A percentile compares a stretch with the other conserved stretches of the same genome.
phyloP scores from a whole-genome alignment of 2,113 vertebrate species.

The Hylia prasina region DNA sequence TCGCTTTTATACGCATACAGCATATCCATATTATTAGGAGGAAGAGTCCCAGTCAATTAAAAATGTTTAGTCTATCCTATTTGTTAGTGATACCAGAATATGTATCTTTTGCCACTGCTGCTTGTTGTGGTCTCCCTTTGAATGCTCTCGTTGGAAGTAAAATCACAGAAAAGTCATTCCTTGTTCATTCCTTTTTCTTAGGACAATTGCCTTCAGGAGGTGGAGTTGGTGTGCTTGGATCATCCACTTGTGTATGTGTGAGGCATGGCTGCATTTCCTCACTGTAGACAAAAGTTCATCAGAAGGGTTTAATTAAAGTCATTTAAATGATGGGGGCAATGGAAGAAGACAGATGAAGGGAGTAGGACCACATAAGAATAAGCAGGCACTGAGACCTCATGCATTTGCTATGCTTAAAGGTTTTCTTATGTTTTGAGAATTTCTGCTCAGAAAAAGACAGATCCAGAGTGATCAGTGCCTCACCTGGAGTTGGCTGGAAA shows the following conservation, averaged over 20 bases:
- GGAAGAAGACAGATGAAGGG: neutral
- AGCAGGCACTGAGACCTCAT: neutral
- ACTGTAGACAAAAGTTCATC: neutral
- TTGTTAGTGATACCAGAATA: neutral
- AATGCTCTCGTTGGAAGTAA: neutral
- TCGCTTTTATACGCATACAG: neutral
- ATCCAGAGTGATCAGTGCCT: neutral
- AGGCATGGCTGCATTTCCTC: neutral
- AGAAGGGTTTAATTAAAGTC: neutral
- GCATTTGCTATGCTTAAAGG: neutral
- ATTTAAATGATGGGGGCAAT: neutral
- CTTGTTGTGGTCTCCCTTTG: neutral
- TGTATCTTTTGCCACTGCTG: neutral
- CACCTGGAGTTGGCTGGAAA: neutral
- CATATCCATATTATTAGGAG: neutral
- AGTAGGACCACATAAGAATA: neutral
- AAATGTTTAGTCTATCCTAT: neutral
- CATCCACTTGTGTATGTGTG: neutral
- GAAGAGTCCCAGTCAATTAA: neutral
- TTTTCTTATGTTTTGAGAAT: slow-evolving; percentile 11
- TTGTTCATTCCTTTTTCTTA: neutral
- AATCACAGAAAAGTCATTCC: neutral
- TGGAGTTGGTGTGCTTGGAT: neutral
- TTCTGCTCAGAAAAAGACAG: neutral
- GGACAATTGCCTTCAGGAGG: neutral